These are phyloP conservation scores for Loxodonta africana DNA, from an alignment of 2,113 vertebrate genomes.

Conservation along the genomic window DNA sequence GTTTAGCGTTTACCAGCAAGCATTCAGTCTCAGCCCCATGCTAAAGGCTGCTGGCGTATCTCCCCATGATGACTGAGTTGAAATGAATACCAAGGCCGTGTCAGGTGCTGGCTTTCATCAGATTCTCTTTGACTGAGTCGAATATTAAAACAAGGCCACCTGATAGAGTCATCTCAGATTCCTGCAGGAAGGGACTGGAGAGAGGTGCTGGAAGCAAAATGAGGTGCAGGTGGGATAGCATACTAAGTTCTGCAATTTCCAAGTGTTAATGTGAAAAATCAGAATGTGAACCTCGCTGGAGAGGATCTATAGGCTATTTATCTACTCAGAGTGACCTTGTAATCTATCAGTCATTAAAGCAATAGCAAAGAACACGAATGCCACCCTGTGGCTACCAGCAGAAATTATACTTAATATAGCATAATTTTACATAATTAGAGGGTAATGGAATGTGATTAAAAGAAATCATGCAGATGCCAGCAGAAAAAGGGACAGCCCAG, in stretches of 20 bases:
- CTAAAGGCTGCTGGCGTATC: slow-evolving; percentile 77
- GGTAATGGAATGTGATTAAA: slow-evolving; percentile 79
- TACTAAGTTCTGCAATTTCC: slow-evolving; percentile 82
- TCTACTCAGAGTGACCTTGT: slow-evolving; percentile 89
- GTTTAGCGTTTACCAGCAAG: slow-evolving; percentile 79
- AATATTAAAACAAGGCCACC: slow-evolving; percentile 80
- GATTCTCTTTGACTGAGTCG: slow-evolving; percentile 64
- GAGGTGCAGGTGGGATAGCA: slow-evolving; percentile 68
- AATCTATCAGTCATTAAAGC: slow-evolving; percentile 85
- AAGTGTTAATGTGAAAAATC: slow-evolving; percentile 84
- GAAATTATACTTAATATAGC: slow-evolving; percentile 81
- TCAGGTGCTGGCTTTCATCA: slow-evolving; percentile 76
- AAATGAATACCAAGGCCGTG: slow-evolving; percentile 75
- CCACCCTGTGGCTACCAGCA: slow-evolving; percentile 89
- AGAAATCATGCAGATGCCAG: slow-evolving; percentile 57
- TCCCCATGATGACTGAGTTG: slow-evolving; percentile 59
- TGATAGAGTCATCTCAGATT: slow-evolving; percentile 77
- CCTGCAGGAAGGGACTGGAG: slow-evolving; percentile 58
- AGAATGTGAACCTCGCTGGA: slow-evolving; percentile 72
- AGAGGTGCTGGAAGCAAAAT: slow-evolving; percentile 78
- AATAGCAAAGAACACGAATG: slow-evolving; percentile 86
- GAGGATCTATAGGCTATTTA: slow-evolving; percentile 82
- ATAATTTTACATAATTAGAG: slow-evolving; percentile 84
- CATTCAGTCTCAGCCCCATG: slow-evolving; percentile 64
- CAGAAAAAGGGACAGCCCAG: slow-evolving; percentile 30